phyloP scores from a whole-genome alignment of 53 echinoderm and acorn worm genomes.

The Antedon mediterranea region DNA sequence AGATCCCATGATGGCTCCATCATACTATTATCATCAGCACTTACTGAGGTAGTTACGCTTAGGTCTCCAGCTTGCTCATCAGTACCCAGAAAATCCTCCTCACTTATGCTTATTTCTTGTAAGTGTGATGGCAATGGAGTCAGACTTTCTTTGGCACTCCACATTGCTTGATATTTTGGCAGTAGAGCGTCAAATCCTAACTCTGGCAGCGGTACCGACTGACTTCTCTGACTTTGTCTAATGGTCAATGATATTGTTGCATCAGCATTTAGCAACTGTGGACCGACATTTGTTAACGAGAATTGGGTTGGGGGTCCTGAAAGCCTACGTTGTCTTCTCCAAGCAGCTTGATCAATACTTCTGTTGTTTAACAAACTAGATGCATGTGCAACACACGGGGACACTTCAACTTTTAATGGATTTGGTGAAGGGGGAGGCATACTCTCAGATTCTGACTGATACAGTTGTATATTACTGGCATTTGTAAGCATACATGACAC shows the following conservation, averaged over 20 bases:
- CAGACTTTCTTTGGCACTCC: background rate
- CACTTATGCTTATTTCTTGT: background rate
- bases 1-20: background rate
- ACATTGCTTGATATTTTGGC: background rate
- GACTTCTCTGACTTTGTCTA: background rate
- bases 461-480: background rate
- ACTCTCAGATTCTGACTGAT: background rate
- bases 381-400: background rate
- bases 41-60: background rate
- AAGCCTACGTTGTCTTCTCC: background rate
- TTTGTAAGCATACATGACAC: background rate
- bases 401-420: background rate
- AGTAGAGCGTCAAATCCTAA: background rate
- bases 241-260: background rate
- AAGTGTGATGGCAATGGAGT: background rate
- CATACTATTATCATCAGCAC: background rate
- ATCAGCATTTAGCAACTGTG: background rate
- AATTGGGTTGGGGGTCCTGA: background rate
- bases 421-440: background rate
- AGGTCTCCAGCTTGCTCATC: background rate
- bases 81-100: background rate
- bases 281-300: background rate
- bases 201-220: background rate
- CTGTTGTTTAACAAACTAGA: background rate
- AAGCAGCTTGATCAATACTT: background rate